Percentiles rank a stretch among this genome's conserved stretches.
phyloP scores from a whole-genome alignment of 2,797 vertebrate genomes.

The Anguilla obscura region DNA sequence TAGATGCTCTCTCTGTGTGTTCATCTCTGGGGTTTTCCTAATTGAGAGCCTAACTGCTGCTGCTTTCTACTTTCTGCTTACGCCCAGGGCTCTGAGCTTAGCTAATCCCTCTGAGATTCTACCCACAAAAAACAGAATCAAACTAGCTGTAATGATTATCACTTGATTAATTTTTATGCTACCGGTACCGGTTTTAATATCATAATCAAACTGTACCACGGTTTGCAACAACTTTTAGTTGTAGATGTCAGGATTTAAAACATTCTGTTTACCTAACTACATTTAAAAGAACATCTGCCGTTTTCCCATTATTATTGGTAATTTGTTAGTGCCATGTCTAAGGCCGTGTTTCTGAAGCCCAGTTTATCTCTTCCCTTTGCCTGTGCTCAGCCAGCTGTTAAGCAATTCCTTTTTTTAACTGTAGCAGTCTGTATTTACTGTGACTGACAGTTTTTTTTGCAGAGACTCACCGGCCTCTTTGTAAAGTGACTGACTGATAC shows the following conservation, averaged over 20 bases:
- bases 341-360: neutral
- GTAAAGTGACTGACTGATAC: neutral
- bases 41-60: neutral
- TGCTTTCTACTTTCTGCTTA: conserved; percentile 12
- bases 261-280: neutral
- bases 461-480: neutral
- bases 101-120: neutral
- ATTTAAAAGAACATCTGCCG: neutral
- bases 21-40: neutral
- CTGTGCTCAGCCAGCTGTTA: neutral
- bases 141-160: conserved; percentile 19
- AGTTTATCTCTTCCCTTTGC: neutral
- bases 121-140: neutral
- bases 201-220: neutral
- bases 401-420: neutral
- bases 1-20: neutral
- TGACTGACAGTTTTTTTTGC: neutral
- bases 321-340: neutral
- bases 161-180: neutral
- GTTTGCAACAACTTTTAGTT: neutral
- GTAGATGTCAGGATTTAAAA: neutral
- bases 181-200: neutral
- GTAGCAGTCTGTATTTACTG: neutral
- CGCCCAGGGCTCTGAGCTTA: neutral
- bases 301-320: no score